Conservation (phyloP, 92 coral and sea anemone species). For the Zoanthus gigantus region DNA sequence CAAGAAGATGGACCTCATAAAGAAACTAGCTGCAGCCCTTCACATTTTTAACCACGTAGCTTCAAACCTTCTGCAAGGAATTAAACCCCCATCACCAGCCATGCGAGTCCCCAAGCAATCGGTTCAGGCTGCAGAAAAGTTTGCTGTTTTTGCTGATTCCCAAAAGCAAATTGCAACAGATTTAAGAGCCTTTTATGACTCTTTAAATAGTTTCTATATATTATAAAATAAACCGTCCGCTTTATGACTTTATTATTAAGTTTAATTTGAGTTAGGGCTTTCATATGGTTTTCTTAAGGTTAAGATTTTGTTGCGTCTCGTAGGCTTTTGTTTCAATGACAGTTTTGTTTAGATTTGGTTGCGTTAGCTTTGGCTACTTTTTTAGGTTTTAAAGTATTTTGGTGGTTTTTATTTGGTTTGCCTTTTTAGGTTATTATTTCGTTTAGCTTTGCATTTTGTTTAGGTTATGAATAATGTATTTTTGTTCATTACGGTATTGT, state of each 20-base stretch:
- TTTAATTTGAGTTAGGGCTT: background rate
- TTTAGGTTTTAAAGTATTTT: too few relatives aligned
- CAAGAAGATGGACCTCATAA: conserved; percentile 61
- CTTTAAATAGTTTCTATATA: background rate
- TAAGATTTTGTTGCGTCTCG: too few relatives aligned
- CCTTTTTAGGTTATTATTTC: background rate
- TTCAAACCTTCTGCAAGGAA: conserved; percentile 41
- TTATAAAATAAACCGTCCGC: background rate
- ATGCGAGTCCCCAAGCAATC: background rate
- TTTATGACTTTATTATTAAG: background rate
- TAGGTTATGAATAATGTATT: background rate
- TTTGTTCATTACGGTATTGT: background rate
- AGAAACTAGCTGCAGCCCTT: conserved; percentile 57
- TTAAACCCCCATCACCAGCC: conserved; percentile 51
- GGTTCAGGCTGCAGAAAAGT: conserved; percentile 36
- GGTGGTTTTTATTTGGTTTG: background rate
- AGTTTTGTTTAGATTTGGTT: too few relatives aligned
- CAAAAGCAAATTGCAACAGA: conserved; percentile 61
- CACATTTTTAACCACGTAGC: conserved; percentile 62
- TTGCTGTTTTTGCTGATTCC: conserved; percentile 23
- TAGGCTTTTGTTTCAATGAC: too few relatives aligned
- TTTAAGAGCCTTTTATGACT: conserved; percentile 20
- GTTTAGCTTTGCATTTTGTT: background rate
- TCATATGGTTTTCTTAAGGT: background rate
- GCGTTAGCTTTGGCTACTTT: too few relatives aligned